Evolutionary conservation across 2,797 vertebrate genomes (phyloP).

Genomic region (Prionace glauca): DNA sequence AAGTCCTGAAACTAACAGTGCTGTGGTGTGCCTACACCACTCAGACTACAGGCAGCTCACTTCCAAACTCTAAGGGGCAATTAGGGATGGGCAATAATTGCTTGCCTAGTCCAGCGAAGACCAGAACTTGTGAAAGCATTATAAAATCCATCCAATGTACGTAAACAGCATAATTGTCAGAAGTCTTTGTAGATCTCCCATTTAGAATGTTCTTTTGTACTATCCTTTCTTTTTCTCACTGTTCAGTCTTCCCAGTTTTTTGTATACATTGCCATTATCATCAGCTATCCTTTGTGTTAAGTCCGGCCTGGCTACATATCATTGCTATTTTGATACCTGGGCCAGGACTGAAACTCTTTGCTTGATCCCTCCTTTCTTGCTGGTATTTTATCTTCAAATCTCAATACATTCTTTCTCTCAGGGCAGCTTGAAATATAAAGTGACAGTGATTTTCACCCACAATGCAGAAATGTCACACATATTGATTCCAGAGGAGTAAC

Average conservation of each 20-base stretch:
- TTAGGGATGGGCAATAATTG: no score
- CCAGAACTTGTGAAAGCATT: no score
- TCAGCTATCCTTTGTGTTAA: not conserved
- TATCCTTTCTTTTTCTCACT: not conserved
- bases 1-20: no score
- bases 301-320: not conserved
- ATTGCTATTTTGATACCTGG: not conserved
- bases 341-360: not conserved
- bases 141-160: not conserved
- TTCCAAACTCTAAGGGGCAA: no score
- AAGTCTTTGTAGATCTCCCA: not conserved
- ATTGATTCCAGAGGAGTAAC: not conserved
- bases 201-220: not conserved
- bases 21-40: no score
- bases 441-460: not conserved
- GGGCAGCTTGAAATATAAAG: not conserved
- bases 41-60: no score
- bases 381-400: not conserved
- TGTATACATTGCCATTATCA: not conserved
- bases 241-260: not conserved
- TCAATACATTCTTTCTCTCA: not conserved
- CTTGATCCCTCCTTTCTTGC: not conserved
- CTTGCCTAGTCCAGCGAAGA: no score
- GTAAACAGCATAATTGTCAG: not conserved
- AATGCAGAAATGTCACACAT: not conserved